These are phyloP conservation scores for Poecilia velifera DNA, from an alignment of 2,797 vertebrate genomes.

Conservation along the genomic window DNA sequence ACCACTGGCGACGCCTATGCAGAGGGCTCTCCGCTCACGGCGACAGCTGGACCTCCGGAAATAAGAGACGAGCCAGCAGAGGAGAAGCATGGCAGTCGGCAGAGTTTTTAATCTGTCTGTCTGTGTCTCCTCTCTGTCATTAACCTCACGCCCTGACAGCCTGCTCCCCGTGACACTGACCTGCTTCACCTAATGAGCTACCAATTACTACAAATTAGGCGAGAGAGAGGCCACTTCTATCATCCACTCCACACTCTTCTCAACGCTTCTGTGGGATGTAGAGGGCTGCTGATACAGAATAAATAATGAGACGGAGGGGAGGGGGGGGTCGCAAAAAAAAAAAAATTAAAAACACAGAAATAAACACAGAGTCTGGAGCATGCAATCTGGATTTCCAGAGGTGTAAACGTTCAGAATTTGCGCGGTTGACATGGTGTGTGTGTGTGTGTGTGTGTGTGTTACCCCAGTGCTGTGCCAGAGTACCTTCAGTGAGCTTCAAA, in stretches of 20 bases:
- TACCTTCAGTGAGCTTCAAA: conserved; percentile 64
- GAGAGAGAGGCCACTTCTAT: conserved; percentile 74
- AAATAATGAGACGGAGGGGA: conserved; percentile 39
- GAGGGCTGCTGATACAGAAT: conserved; percentile 60
- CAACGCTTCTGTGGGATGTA: conserved; percentile 64
- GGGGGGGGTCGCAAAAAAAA: no score
- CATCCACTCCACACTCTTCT: conserved; percentile 68
- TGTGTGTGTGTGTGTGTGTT: conserved; percentile 40
- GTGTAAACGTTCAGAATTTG: conserved; percentile 56
- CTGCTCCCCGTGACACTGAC: conserved; percentile 79
- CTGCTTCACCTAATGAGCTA: conserved; percentile 83
- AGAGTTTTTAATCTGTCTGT: conserved; percentile 76
- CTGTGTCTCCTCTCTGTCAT: conserved; percentile 78
- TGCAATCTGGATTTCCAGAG: conserved; percentile 58
- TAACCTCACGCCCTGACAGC: conserved; percentile 81
- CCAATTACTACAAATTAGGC: conserved; percentile 86
- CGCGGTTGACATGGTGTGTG: conserved; percentile 53
- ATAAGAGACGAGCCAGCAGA: conserved; percentile 41
- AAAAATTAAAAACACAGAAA: background rate
- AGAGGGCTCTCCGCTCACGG: conserved; percentile 46
- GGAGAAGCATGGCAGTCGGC: conserved; percentile 54
- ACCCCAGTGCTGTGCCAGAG: conserved; percentile 51
- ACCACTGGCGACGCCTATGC: conserved; percentile 17
- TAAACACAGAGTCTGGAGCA: conserved; percentile 22
- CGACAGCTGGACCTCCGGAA: conserved; percentile 62